Base-by-base conservation (phyloP, 2,797 vertebrate species). In the Chelidonichthys spinosus region DNA sequence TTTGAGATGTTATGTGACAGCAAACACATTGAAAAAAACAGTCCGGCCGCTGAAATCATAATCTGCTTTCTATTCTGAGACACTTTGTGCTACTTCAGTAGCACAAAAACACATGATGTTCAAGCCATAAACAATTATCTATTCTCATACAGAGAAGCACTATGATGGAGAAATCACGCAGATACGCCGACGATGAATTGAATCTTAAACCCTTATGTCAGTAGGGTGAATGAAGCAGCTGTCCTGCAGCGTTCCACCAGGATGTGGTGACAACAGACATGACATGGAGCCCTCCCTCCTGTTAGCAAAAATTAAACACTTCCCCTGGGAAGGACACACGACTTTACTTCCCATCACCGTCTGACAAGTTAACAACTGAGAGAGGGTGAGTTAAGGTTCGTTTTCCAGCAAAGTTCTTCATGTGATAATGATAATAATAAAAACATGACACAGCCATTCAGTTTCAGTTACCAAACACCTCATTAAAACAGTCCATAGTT, bases 251-350 rank as follows among this genome's bases (percentile, higher is more conserved):
- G 18, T 75, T 81, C 69, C 72, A 52, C 40, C 66, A 15, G 7
- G 44, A 79, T 13, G 61, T 15, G 62, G 42, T 60, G 85, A 83
- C 78, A 65, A 83, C 86, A 79, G 75, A 79, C 74, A 5, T 39
- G 78, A 63, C 72, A 63, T 15, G 11, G 40, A 63, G 56, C 55
- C 42, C 70, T 0, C 18, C 49, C 53, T 71, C 81, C 78, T 68
- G 81, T 83, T 84, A 81, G 71, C 32, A 70, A 62, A 61, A 85
- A 79, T 69, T 18, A 86, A 81, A 84, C 14, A 0, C 42, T 14
- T 72, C 67, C 80, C 62, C 72, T 0, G 4, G 40, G 68, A 82
- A 82, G 53, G 10, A n/a, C 47, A 6, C 6, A 7, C 9, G 62
- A 42, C 61, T 77, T 53, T 50, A 46, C 75, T 66, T 81, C 68